phyloP scores from a whole-genome alignment of 1,140 invertebrate species.

The Epicauta chinensis region DNA sequence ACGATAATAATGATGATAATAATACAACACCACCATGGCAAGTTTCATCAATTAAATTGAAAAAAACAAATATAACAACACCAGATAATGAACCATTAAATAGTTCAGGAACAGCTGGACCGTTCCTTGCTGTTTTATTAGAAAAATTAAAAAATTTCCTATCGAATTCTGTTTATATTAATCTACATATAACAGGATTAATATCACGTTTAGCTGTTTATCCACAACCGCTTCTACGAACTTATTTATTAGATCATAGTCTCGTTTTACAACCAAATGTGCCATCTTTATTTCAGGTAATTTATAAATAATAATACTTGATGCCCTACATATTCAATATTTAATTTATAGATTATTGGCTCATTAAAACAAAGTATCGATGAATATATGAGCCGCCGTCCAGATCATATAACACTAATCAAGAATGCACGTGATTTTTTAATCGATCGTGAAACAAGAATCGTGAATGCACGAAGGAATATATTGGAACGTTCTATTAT shows the following conservation, averaged over 20 bases:
- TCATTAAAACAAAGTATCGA: constrained; percentile 81
- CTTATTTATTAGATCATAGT: constrained; percentile 80
- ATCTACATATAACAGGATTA: constrained; percentile 82
- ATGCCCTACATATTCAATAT: constrained; percentile 6
- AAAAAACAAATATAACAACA: constrained; percentile 14
- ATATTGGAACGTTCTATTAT: constrained; percentile 44
- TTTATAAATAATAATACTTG: constrained; percentile 3
- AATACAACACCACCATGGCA: constrained; percentile 42
- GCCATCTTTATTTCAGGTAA: constrained; percentile 83
- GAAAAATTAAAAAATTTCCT: constrained; percentile 79
- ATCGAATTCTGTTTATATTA: constrained; percentile 78
- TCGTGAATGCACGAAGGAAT: constrained; percentile 60
- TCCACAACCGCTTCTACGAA: constrained; percentile 79
- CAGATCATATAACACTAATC: constrained; percentile 62
- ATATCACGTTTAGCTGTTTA: constrained; percentile 81
- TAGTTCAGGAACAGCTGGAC: constrained; percentile 51
- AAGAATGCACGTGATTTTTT: constrained; percentile 70
- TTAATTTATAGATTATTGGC: constrained; percentile 35
- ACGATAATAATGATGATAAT: constrained; percentile 40
- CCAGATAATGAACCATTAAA: constrained; percentile 25
- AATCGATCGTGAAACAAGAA: constrained; percentile 65
- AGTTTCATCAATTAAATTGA: constrained; percentile 35
- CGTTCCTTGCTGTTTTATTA: constrained; percentile 77
- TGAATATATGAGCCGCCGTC: constrained; percentile 63
- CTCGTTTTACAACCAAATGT: constrained; percentile 85